Evolutionary conservation across 2,888 invertebrate genomes (phyloP), one percentile per base, ranked within the genome.

Genomic region (Sipunculus nudus): DNA sequence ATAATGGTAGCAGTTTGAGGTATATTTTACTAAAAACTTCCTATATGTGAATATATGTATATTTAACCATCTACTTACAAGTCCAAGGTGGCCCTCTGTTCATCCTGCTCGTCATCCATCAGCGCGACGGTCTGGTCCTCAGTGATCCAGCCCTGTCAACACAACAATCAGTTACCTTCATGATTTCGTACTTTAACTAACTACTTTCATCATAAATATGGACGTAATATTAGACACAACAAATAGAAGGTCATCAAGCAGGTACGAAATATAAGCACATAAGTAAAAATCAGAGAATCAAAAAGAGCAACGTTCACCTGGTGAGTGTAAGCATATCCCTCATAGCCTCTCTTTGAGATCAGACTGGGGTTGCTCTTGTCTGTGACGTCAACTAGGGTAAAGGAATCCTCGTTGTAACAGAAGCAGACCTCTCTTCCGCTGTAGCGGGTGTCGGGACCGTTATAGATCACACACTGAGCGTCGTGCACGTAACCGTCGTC

Each of bases 401-500:
- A 40, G 3, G 59, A 46, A 31, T 63, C 55, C 40, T 63, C 63
- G 41, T 63, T 63, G 47, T 63, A 63, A 38, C 49, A 39, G 35
- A 55, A 63, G 46, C 63, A 63, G 31, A 63, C 46, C 35, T 61
- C 61, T 2, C 38, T 29, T 6, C 49, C 54, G 2, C 31, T 13
- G 48, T 62, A 62, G 13, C 32, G 19, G 25, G 29, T 28, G 41
- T 62, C 62, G 1, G 62, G 62, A 3, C 62, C 62, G 21, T 53
- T 21, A 53, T 59, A 59, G 45, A 31, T 28, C 19, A 59, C 45
- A 25, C 62, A 62, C 62, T 62, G 50, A 6, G 54, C 62, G 38
- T 62, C 62, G 41, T 62, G 62, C 13, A 47, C 40, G 53, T 62
- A 62, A 16, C 62, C 62, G 40, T 62, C 62, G 8, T 49, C 45